Conservation (phyloP, 2,797 vertebrate genomes). For the Ibycter americanus region DNA sequence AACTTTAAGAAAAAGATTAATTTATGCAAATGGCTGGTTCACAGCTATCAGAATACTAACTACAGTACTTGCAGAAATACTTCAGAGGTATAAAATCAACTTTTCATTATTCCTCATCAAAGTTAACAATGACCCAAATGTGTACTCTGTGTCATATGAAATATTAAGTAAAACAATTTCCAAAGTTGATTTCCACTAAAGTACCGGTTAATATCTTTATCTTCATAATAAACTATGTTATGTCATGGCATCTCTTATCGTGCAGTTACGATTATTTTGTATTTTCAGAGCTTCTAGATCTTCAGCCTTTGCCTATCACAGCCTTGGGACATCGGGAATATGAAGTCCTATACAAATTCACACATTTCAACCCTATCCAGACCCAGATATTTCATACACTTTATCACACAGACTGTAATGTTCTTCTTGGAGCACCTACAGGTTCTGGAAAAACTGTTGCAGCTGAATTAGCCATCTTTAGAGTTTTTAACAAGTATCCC, state of each 20-base stretch:
- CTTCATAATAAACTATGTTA: neutral
- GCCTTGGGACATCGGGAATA: conserved; percentile 87
- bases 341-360: conserved; percentile 95
- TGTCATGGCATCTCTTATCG: neutral
- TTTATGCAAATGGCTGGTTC: neutral
- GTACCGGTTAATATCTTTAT: neutral
- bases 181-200: neutral
- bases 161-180: neutral
- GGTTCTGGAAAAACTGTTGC: conserved; percentile 98
- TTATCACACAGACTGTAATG: conserved; percentile 94
- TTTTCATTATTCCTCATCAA: neutral
- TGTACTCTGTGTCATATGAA: neutral
- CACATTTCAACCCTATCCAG: conserved; percentile 97
- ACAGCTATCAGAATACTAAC: neutral
- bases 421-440: conserved; percentile 96
- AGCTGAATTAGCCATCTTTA: conserved; percentile 96
- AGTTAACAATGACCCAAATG: neutral
- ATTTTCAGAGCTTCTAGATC: conserved; percentile 91
- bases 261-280: neutral
- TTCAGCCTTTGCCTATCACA: conserved; percentile 90
- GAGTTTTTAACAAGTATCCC: conserved; percentile 94
- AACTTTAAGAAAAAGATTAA: neutral
- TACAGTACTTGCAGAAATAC: neutral
- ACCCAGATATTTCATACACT: conserved; percentile 98
- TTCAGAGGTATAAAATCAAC: neutral